Evolutionary conservation across 2,113 vertebrate genomes (phyloP).

Genomic region (Polypterus bichir): DNA sequence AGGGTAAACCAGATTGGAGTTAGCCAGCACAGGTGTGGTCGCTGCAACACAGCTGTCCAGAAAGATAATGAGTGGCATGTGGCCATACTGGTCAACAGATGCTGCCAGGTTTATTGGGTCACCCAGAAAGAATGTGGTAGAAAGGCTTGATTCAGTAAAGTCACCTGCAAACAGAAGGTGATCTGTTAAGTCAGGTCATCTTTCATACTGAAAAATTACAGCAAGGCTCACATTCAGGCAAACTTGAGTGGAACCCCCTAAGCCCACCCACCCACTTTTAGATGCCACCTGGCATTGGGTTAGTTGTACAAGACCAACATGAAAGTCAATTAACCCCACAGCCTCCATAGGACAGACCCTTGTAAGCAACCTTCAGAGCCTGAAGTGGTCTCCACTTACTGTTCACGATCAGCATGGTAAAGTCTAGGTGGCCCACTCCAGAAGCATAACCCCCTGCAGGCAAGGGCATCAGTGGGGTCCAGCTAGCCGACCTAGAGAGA

Average conservation of each 20-base stretch:
- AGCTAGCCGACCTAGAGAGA: conserved; percentile 23
- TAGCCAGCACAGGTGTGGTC: conserved; percentile 21
- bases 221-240: neutral
- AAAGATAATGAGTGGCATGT: conserved; percentile 49
- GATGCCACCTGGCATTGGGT: neutral
- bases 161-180: conserved; percentile 26
- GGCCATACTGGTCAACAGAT: conserved; percentile 37
- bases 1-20: conserved; percentile 26
- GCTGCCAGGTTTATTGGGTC: conserved; percentile 50
- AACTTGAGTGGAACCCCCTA: neutral
- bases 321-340: neutral
- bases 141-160: conserved; percentile 29
- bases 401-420: conserved; percentile 45
- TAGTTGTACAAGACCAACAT: neutral
- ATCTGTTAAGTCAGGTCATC: neutral
- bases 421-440: conserved; percentile 33
- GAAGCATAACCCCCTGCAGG: conserved; percentile 23
- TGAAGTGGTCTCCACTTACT: conserved; percentile 22
- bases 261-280: neutral
- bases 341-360: neutral
- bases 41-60: conserved; percentile 53
- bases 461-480: conserved; percentile 21
- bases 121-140: conserved; percentile 41
- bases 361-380: neutral
- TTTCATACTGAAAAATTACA: neutral